phyloP scores from a whole-genome alignment of 64 coral and sea anemone species.

The Catalaphyllia jardinei region DNA sequence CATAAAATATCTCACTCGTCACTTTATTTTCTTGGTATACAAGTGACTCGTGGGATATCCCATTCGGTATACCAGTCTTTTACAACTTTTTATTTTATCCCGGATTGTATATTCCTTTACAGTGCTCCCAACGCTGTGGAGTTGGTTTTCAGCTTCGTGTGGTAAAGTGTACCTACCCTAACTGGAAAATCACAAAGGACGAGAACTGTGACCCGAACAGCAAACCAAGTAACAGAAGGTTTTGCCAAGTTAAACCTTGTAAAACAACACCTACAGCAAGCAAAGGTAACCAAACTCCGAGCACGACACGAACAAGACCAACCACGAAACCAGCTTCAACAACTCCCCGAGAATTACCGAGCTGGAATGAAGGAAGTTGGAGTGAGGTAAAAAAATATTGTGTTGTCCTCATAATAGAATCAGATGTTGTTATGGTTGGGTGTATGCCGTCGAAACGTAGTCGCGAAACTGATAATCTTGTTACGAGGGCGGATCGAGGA shows the following conservation, averaged over 20 bases:
- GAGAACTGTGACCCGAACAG: constrained; percentile 21
- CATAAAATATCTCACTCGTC: no score
- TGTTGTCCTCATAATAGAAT: neutral
- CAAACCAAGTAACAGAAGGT: neutral
- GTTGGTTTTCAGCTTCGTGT: constrained; percentile 57
- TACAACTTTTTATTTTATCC: no score
- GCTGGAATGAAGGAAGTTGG: constrained; percentile 5
- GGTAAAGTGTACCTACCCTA: constrained; percentile 58
- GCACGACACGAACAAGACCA: neutral
- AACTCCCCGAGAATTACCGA: neutral
- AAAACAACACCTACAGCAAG: neutral
- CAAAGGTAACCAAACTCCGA: neutral
- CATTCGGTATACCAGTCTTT: no score
- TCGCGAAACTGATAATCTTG: no score
- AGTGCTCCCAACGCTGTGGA: constrained; percentile 60
- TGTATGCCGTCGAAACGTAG: no score
- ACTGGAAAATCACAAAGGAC: constrained; percentile 50
- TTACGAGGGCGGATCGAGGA: no score
- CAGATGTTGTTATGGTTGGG: neutral
- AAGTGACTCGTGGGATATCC: no score
- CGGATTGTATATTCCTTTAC: neutral
- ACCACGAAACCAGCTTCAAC: neutral
- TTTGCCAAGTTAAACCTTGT: constrained; percentile 39
- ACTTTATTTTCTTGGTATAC: no score
- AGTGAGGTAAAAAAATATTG: neutral